Conservation (phyloP, 2,888 invertebrate genomes). For the Dynastes tityus region DNA sequence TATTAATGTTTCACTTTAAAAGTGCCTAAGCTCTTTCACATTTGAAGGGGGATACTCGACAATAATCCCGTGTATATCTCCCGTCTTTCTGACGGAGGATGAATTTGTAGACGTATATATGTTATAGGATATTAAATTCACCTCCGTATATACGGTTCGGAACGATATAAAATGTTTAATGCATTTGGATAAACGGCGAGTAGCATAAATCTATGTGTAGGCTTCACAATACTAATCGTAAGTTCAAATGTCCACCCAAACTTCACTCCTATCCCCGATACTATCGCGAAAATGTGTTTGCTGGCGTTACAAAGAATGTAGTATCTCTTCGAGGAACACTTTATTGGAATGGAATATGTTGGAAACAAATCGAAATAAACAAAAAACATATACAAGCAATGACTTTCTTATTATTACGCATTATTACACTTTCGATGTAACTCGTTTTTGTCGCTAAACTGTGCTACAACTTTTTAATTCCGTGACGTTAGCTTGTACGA, state of each 20-base stretch:
- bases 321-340: conserved; percentile 9
- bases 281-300: conserved; percentile 22
- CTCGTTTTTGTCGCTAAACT: conserved; percentile 9
- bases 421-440: conserved; percentile 31
- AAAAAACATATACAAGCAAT: conserved; percentile 14
- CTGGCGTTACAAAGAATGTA: neutral
- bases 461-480: neutral
- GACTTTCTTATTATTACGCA: conserved; percentile 19
- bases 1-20: too few relatives aligned
- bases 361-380: neutral
- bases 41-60: neutral
- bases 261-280: conserved; percentile 23
- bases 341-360: neutral
- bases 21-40: too few relatives aligned
- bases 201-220: conserved; percentile 14
- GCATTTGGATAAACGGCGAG: neutral
- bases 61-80: neutral
- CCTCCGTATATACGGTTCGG: neutral
- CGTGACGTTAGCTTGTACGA: neutral
- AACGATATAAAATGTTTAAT: conserved; percentile 12
- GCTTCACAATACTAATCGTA: conserved; percentile 38
- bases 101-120: neutral
- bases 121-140: conserved; percentile 3
- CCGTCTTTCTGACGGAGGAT: neutral
- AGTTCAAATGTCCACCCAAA: conserved; percentile 31